Percentiles rank a stretch among this genome's conserved stretches.
Evolutionary conservation across 2,888 invertebrate genomes (phyloP).

Genomic region (Ormyrus pomaceus): DNA sequence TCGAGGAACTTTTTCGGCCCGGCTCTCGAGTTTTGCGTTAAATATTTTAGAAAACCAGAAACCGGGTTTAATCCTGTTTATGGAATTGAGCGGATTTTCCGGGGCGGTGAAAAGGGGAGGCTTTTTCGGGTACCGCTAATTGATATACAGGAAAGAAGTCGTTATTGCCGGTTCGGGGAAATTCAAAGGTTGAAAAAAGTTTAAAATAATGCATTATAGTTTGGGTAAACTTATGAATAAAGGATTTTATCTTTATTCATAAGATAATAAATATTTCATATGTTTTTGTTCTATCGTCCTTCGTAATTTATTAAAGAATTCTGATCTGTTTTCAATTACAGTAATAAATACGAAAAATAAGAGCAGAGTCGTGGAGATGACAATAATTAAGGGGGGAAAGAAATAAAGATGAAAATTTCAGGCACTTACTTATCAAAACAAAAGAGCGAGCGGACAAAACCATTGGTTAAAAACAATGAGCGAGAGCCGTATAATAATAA

Average conservation of each 20-base stretch:
- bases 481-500: constrained; percentile 29
- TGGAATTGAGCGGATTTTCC: constrained; percentile 29
- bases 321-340: neutral
- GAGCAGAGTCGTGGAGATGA: constrained; percentile 28
- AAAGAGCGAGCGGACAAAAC: neutral
- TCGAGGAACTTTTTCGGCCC: constrained; percentile 37
- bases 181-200: too few relatives aligned
- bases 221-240: too few relatives aligned
- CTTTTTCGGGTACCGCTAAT: too few relatives aligned
- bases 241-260: neutral
- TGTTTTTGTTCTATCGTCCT: too few relatives aligned
- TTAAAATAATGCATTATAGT: too few relatives aligned
- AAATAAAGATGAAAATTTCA: constrained; percentile 26
- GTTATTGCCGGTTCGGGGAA: too few relatives aligned
- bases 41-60: too few relatives aligned
- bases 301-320: too few relatives aligned
- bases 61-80: too few relatives aligned
- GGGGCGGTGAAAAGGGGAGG: neutral
- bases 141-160: too few relatives aligned
- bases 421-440: constrained; percentile 9
- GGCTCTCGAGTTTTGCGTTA: neutral
- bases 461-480: constrained; percentile 38
- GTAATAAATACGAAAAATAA: constrained; percentile 1
- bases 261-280: neutral
- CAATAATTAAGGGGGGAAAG: constrained; percentile 3